Evolutionary conservation across 2,797 vertebrate species (phyloP), one percentile per base, ranked within the genome.

Genomic region (Microchirus variegatus): DNA sequence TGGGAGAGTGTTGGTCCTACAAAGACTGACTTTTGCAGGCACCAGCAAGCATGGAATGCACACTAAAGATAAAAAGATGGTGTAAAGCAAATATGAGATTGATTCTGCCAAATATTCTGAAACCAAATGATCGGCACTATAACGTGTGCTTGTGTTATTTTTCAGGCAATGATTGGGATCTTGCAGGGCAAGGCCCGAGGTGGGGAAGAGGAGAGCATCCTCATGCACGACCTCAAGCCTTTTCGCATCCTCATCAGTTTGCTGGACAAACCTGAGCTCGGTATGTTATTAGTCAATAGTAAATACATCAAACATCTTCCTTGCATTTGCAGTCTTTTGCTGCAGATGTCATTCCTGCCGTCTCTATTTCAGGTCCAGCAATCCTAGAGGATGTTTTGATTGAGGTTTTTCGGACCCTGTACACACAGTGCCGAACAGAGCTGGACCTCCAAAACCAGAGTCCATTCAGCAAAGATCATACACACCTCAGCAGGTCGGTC

Each of bases 171-270:
- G 97, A 92, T 98, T 63, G 96, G 96, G 70, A 99, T 98, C 85
- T 91, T 99, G 73, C 96, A 99, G 88, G 93, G 97, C 43, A 99
- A 97, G 78, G 96, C 94, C 57, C 80, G 92, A 35, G 94, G 94
- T 10, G 95, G 95, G 75, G 95, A 97, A 85, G 94, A 95, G 70
- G 98, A 98, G 83, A 98, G 93, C 65, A 87, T 95, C 4, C 89
- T 97, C 77, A 97, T 95, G 94, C 97, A 98, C 16, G 97, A 99
- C 82, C 92, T 99, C 61, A 99, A 99, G 88, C 98, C 98, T 14
- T 99, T 99, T 81, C 95, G 97, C 60, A 98, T 99, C 90, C 95
- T 99, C 67, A 98, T 99, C 88, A 99, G 97, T 86, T 93, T 99
- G 67, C 87, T 99, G 88, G 98, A 99, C 91, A 99, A 99, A 87